Evolutionary conservation across 2,888 invertebrate genomes (phyloP).

Genomic region (Pachliopta kotzebuea): DNA sequence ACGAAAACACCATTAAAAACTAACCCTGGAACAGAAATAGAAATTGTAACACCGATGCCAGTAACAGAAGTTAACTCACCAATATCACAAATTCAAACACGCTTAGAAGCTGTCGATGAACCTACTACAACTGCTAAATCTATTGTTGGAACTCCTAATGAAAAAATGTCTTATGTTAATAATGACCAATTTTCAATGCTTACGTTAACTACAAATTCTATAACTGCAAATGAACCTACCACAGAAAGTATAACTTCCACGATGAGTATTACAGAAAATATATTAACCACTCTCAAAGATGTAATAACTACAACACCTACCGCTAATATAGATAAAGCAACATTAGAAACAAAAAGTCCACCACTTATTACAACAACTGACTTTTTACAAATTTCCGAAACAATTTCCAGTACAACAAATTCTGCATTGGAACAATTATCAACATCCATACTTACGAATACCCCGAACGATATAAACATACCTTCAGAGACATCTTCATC

Average conservation of each 20-base stretch:
- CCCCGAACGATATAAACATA: background rate
- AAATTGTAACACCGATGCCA: slow-evolving; percentile 46
- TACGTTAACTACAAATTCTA: slow-evolving; percentile 36
- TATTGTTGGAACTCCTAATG: slow-evolving; percentile 38
- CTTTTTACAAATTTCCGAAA: slow-evolving; percentile 34
- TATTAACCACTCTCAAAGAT: slow-evolving; percentile 14
- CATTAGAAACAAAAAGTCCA: slow-evolving; percentile 40
- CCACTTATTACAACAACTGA: slow-evolving; percentile 35
- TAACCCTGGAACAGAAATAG: slow-evolving; percentile 47
- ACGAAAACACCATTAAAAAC: slow-evolving; percentile 54
- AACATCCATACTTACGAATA: slow-evolving; percentile 30
- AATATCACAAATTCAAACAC: slow-evolving; percentile 52
- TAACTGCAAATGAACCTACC: slow-evolving; percentile 27
- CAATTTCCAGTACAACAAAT: slow-evolving; percentile 35
- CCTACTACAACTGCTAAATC: slow-evolving; percentile 42
- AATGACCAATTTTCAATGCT: slow-evolving; percentile 30
- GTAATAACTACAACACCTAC: slow-evolving; percentile 5
- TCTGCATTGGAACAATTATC: background rate
- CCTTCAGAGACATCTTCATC: slow-evolving; percentile 28
- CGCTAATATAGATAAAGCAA: slow-evolving; percentile 1
- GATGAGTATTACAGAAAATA: slow-evolving; percentile 1
- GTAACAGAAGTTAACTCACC: slow-evolving; percentile 62
- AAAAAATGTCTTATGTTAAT: slow-evolving; percentile 31
- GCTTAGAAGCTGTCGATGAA: slow-evolving; percentile 41
- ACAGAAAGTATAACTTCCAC: slow-evolving; percentile 7